A percentile compares a stretch with the other conserved stretches of the same genome.
phyloP scores from a whole-genome alignment of 2,888 invertebrate genomes.

The Cartodere bifasciata region DNA sequence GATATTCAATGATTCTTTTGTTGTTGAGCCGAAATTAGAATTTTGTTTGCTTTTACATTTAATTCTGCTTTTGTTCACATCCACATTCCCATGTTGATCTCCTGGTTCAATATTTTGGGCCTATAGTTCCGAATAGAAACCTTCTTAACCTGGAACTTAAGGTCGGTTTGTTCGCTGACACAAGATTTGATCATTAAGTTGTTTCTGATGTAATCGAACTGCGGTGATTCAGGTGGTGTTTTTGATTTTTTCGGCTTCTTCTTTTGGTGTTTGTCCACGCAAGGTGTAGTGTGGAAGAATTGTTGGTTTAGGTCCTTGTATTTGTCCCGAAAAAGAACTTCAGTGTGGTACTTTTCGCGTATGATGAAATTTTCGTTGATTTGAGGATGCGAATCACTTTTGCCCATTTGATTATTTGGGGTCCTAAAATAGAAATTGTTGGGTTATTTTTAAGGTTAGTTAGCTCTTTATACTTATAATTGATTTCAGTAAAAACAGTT shows the following conservation, averaged over 20 bases:
- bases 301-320: conserved; percentile 9
- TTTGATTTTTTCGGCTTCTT: conserved; percentile 30
- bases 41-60: too few relatives aligned
- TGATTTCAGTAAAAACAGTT: too few relatives aligned
- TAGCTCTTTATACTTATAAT: too few relatives aligned
- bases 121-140: conserved; percentile 56
- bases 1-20: too few relatives aligned
- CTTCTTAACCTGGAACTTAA: conserved; percentile 38
- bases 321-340: conserved; percentile 15
- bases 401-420: conserved; percentile 25
- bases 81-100: conserved; percentile 51
- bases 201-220: conserved; percentile 37
- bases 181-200: conserved; percentile 44
- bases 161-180: conserved; percentile 32
- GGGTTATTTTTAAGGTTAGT: too few relatives aligned
- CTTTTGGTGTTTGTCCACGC: conserved; percentile 37
- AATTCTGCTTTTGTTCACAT: conserved; percentile 39
- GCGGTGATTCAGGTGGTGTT: conserved; percentile 29
- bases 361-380: conserved; percentile 17
- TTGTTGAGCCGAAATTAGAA: too few relatives aligned
- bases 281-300: conserved; percentile 19
- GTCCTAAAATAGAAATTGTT: too few relatives aligned
- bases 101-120: conserved; percentile 52
- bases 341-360: conserved; percentile 21
- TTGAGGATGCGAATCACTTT: conserved; percentile 20